Conservation (phyloP, 2,113 vertebrate species). For the Phrynosoma blainvillii region DNA sequence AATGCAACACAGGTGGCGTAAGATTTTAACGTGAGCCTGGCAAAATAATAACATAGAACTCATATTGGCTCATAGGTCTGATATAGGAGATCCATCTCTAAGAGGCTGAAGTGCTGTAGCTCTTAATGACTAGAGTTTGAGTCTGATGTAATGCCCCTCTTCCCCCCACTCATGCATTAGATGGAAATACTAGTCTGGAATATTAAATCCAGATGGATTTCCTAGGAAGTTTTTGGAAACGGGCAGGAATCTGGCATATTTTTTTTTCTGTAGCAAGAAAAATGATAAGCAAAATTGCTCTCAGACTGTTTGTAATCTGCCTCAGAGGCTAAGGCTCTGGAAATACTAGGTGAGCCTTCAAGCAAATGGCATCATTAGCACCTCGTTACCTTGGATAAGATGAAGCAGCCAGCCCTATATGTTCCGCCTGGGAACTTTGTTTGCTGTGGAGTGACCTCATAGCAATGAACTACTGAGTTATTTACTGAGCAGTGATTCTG, state of each 20-base stretch:
- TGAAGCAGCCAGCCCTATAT: background rate
- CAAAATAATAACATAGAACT: background rate
- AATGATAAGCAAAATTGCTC: background rate
- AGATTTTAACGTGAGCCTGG: background rate
- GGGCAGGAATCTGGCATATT: too few species aligned
- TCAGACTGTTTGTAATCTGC: background rate
- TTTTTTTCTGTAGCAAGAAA: background rate
- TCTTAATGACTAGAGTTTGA: too few species aligned
- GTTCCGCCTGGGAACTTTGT: background rate
- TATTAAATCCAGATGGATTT: background rate
- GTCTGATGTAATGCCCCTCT: background rate
- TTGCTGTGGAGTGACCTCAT: background rate
- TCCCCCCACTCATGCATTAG: too few species aligned
- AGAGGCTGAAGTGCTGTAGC: too few species aligned
- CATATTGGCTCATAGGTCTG: background rate
- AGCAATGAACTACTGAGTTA: slow-evolving; percentile 7
- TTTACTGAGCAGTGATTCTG: slow-evolving; percentile 13
- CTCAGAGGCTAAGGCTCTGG: background rate
- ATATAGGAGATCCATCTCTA: background rate
- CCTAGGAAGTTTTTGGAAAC: background rate
- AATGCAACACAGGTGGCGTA: background rate
- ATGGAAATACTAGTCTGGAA: background rate
- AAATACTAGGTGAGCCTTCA: background rate
- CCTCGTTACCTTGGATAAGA: background rate
- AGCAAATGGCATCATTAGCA: slow-evolving; percentile 7